A percentile compares a stretch with the other conserved stretches of the same genome.
Evolutionary conservation across 1,140 invertebrate genomes (phyloP).

Genomic region (Rhopalosiphum padi): DNA sequence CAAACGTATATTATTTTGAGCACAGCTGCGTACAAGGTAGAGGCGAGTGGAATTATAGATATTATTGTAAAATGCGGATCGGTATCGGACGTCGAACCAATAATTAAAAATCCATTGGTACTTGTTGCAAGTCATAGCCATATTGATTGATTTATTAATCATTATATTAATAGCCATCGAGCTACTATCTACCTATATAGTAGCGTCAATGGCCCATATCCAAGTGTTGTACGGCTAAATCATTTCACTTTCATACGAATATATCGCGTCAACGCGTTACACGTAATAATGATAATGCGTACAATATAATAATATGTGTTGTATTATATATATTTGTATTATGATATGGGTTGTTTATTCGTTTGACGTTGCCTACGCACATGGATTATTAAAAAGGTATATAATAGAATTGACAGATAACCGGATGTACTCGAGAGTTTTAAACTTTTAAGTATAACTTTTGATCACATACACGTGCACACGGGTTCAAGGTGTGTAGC

Average conservation of each 20-base stretch:
- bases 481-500: too few relatives aligned
- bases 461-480: too few relatives aligned
- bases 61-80: not conserved
- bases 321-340: not conserved
- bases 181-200: not conserved
- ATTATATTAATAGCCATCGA: not conserved
- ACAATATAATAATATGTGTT: too few relatives aligned
- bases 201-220: not conserved
- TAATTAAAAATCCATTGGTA: not conserved
- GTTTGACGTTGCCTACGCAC: not conserved
- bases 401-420: too few relatives aligned
- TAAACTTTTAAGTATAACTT: not conserved
- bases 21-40: not conserved
- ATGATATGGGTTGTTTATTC: not conserved
- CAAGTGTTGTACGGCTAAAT: not conserved
- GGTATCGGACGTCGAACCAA: not conserved
- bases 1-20: not conserved
- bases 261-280: not conserved
- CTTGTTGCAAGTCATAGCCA: not conserved
- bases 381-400: too few relatives aligned
- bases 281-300: too few relatives aligned
- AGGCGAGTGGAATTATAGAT: not conserved
- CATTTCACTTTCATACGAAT: slow-evolving; percentile 30
- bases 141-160: slow-evolving; percentile 6
- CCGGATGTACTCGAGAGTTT: not conserved